These are phyloP conservation scores for Lysiphlebus fabarum DNA, from an alignment of 1,140 invertebrate genomes.

Conservation along the genomic window DNA sequence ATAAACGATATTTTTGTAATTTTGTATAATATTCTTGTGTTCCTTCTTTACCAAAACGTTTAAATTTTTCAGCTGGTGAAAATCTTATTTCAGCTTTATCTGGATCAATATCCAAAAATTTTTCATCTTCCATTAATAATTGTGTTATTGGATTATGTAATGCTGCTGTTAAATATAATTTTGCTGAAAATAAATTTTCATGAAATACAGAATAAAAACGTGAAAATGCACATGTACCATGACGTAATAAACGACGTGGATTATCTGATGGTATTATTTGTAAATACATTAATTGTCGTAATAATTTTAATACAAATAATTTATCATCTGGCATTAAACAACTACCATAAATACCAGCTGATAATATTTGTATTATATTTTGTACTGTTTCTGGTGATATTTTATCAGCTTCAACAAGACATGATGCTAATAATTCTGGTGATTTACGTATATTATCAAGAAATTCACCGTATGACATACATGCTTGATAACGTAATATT, in stretches of 20 bases:
- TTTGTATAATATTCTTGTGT: constrained; percentile 68
- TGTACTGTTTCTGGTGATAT: constrained; percentile 63
- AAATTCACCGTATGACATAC: constrained; percentile 74
- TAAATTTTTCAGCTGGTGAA: constrained; percentile 64
- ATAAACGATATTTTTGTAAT: constrained; percentile 71
- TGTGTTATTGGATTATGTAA: constrained; percentile 88
- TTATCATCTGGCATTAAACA: constrained; percentile 80
- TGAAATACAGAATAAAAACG: constrained; percentile 86
- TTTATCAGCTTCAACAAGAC: constrained; percentile 76
- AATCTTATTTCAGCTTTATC: constrained; percentile 78
- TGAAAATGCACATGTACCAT: constrained; percentile 84
- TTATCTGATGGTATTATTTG: constrained; percentile 79
- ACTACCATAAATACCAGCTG: constrained; percentile 81
- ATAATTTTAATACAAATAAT: constrained; percentile 69
- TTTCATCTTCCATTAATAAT: constrained; percentile 89
- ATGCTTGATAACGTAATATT: constrained; percentile 76
- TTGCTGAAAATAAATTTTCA: constrained; percentile 85
- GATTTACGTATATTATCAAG: constrained; percentile 73
- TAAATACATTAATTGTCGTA: constrained; percentile 79
- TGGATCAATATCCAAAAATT: constrained; percentile 89
- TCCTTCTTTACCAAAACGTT: constrained; percentile 77
- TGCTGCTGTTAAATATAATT: constrained; percentile 89
- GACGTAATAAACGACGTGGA: constrained; percentile 79
- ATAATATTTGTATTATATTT: constrained; percentile 67
- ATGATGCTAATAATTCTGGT: constrained; percentile 76